Evolutionary conservation across 2,113 vertebrate genomes (phyloP), one percentile per base, ranked within the genome.

Genomic region (Sinocyclocheilus grahami): DNA sequence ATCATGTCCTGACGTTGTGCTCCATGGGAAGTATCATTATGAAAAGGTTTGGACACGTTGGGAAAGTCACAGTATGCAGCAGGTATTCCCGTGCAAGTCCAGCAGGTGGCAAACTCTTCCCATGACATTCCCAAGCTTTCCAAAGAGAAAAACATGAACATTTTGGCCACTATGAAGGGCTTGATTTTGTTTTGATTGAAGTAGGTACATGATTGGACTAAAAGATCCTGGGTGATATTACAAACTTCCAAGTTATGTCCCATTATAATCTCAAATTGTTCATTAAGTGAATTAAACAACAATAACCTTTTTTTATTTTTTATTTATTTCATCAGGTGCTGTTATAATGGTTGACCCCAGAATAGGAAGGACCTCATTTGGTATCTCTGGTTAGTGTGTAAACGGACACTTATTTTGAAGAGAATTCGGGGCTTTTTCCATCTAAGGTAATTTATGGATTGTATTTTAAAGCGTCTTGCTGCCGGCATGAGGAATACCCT

Each of bases 81-180:
- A 24, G 30, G 86, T 11, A 82, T 76, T 90, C 87, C 76, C 27
- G 6, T n/a, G 16, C n/a, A 22, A 14, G n/a, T 90, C 93, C 94
- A 93, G 94, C 78, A 95, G 94, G 86, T 92, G 94, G 93, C 93
- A 92, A 87, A 81, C 90, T 92, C 63, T 80, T 93, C 82, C 91
- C 87, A 90, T 42, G 7, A 39, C 85, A 33, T 88, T 89, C 89
- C 91, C 82, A 83, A 67, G 33, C 46, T 87, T 42, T 67, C 53
- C 16, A 65, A 76, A n/a, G 30, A 63, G 72, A 55, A 27, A 74
- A 20, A 39, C 4, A 1, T 69, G 30, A 8, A 18, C 3, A 22
- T 22, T 60, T n/a, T 22, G 58, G 8, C 22, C 20, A 62, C 58
- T 22, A 9, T 62, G 20, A 62, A n/a, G 20, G 20, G 22, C 22